Evolutionary conservation across 2,888 invertebrate genomes (phyloP), one percentile per base, ranked within the genome.

Genomic region (Hirudinaria manillensis): DNA sequence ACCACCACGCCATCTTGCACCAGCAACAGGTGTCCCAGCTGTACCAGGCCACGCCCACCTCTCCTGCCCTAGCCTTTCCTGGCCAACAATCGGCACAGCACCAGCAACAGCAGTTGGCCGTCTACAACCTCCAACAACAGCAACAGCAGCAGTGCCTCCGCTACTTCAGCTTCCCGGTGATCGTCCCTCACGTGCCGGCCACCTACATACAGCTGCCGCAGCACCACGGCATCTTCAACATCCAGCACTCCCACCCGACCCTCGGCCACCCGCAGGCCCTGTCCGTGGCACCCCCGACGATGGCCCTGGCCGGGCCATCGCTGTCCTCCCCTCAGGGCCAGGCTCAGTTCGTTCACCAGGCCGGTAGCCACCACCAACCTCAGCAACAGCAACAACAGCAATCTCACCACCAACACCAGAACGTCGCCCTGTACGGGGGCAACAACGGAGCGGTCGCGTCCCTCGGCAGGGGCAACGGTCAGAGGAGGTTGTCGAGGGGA

Each of bases 101-200:
- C 21, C 61, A 61, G 61, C 61, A 61, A 61, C 61, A 61, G 29
- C 61, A 53, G 53, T 21, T 61, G 61, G 61, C 61, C n/a, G 61
- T 29, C 29, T 61, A 61, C 29, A 61, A 29, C 61, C 24, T 61
- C 24, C 61, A 61, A 29, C 61, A 61, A 29, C 61, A 61, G 29
- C 61, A 29, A 27, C 61, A 61, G 61, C 29, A 61, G 24, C 29
- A 27, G 24, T 61, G 24, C 29, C 29, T 29, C 24, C 61, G 24
- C 24, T 29, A 24, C 7, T 61, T 61, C 61, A 27, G 24, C 61
- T 61, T 61, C 21, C 61, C 24, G 21, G 29, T 29, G 1, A 61
- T 27, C 21, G 61, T 61, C n/a, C 24, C 29, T 27, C 61, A 27
- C 61, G n/a, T 27, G 24, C 29, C 61, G 61, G 10, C 45, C 45